phyloP scores from a whole-genome alignment of 2,888 invertebrate species.

The Pasiphila rectangulata region DNA sequence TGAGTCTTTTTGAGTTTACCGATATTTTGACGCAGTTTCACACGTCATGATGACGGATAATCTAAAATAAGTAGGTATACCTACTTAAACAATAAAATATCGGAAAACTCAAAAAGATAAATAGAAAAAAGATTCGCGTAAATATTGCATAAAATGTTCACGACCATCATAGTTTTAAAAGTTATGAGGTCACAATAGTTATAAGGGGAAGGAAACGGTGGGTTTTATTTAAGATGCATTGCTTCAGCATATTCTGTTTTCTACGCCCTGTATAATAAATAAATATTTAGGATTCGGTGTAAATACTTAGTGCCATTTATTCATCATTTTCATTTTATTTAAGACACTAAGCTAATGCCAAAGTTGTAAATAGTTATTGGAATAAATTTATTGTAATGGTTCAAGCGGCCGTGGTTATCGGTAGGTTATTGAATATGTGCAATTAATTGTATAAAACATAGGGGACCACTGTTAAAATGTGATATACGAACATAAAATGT shows the following conservation, averaged over 20 bases:
- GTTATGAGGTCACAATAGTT: too few species aligned
- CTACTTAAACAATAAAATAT: too few species aligned
- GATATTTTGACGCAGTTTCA: too few species aligned
- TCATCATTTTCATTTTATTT: slow-evolving; percentile 43
- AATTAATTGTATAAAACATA: slow-evolving; percentile 32
- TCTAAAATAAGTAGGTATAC: too few species aligned
- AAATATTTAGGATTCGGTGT: slow-evolving; percentile 41
- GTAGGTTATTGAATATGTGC: slow-evolving; percentile 37
- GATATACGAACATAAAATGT: slow-evolving; percentile 41
- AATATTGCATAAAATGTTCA: too few species aligned
- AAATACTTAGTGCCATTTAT: slow-evolving; percentile 66
- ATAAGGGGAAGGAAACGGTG: not conserved
- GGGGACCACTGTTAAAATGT: slow-evolving; percentile 44
- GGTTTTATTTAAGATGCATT: not conserved
- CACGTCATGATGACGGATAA: too few species aligned
- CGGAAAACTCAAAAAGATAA: too few species aligned
- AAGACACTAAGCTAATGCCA: slow-evolving; percentile 68
- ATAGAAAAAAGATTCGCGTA: too few species aligned
- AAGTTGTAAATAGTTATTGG: slow-evolving; percentile 66
- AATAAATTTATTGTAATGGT: slow-evolving; percentile 17
- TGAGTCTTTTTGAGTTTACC: too few species aligned
- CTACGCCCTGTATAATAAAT: not conserved
- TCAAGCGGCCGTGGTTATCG: slow-evolving; percentile 52
- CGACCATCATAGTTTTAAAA: too few species aligned
- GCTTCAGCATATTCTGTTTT: slow-evolving; percentile 10